These are phyloP conservation scores for Gobionotothen gibberifrons DNA, from an alignment of 2,797 vertebrate genomes.

Conservation along the genomic window DNA sequence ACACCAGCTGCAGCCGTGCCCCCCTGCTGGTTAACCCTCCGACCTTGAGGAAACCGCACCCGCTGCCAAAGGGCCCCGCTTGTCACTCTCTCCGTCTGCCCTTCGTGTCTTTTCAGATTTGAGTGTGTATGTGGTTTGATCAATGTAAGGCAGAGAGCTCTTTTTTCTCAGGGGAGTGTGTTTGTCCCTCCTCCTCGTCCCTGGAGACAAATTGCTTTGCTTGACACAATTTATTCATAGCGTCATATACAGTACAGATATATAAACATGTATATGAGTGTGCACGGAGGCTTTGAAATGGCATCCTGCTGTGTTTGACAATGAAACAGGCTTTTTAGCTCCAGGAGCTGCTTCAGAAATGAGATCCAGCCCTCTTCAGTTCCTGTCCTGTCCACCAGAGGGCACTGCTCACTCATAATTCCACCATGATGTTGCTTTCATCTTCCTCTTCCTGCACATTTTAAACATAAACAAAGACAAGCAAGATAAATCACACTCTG, in stretches of 20 bases:
- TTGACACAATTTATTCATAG: slow-evolving; percentile 67
- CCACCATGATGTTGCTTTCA: background rate
- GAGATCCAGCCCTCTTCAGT: background rate
- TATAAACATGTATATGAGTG: background rate
- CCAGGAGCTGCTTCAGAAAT: background rate
- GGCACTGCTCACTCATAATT: slow-evolving; percentile 73
- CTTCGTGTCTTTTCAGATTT: slow-evolving; percentile 20
- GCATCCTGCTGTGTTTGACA: slow-evolving; percentile 18
- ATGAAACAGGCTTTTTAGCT: slow-evolving; percentile 9
- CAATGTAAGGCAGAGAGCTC: slow-evolving; percentile 55
- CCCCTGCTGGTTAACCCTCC: slow-evolving; percentile 61
- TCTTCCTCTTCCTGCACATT: slow-evolving; percentile 23
- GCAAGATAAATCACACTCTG: slow-evolving; percentile 57
- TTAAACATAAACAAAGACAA: slow-evolving; percentile 59
- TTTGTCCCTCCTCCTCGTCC: slow-evolving; percentile 41
- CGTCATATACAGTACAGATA: slow-evolving; percentile 8
- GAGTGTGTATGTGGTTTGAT: slow-evolving; percentile 62
- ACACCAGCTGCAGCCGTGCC: slow-evolving; percentile 66
- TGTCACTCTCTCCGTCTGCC: background rate
- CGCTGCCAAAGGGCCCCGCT: slow-evolving; percentile 15
- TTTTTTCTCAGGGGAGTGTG: slow-evolving; percentile 34
- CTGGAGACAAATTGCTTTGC: slow-evolving; percentile 58
- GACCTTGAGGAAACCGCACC: slow-evolving; percentile 72
- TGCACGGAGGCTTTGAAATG: slow-evolving; percentile 27
- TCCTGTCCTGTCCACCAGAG: slow-evolving; percentile 64